Conservation (phyloP, 2,888 invertebrate species). For the Adineta ricciae region DNA sequence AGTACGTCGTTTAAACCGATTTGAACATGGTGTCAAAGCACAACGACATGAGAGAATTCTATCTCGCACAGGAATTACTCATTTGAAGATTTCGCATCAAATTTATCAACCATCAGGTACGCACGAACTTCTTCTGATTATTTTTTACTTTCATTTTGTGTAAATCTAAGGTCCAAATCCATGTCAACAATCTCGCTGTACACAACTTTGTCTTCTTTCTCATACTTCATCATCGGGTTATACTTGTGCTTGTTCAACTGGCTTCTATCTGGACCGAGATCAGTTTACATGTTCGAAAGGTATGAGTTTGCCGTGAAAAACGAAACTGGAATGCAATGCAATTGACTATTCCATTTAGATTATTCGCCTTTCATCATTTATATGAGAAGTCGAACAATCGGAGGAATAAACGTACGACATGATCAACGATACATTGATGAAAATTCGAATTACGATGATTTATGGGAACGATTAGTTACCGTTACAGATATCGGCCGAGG, state of each 20-base stretch:
- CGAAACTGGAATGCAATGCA: too few relatives aligned
- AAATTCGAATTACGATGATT: constrained; percentile 20
- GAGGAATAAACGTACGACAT: constrained; percentile 38
- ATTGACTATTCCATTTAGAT: constrained; percentile 59
- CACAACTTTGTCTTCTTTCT: constrained; percentile 80
- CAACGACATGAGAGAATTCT: constrained; percentile 80
- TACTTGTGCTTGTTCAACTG: constrained; percentile 81
- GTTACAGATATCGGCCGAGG: constrained; percentile 57
- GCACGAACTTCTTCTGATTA: too few relatives aligned
- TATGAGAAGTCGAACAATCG: constrained; percentile 37
- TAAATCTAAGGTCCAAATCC: constrained; percentile 56
- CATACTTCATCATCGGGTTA: constrained; percentile 63
- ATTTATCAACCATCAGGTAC: constrained; percentile 67
- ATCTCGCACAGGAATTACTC: background rate
- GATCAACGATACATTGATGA: constrained; percentile 22
- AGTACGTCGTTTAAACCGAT: constrained; percentile 61
- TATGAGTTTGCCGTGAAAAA: constrained; percentile 52
- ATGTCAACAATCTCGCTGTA: constrained; percentile 66
- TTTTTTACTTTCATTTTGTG: constrained; percentile 21
- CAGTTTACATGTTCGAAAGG: constrained; percentile 32
- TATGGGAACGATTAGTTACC: constrained; percentile 42
- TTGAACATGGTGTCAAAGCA: constrained; percentile 85
- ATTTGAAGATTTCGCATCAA: constrained; percentile 82
- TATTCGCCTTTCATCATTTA: constrained; percentile 56
- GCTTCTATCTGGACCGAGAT: constrained; percentile 46